Conservation (phyloP, 92 coral and sea anemone species). For the Palythoa caribaeorum region DNA sequence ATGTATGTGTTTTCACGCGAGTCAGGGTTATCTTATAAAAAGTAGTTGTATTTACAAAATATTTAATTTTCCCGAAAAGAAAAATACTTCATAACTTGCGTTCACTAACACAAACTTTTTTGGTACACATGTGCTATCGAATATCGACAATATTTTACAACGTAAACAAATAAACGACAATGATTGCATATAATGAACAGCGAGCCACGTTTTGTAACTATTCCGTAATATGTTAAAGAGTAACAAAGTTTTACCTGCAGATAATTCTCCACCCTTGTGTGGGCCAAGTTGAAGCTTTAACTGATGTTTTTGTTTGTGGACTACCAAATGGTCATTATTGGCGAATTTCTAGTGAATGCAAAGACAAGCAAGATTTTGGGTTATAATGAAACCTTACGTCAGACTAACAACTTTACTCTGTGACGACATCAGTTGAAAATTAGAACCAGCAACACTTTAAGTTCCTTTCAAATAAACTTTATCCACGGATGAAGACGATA, state of each 20-base stretch:
- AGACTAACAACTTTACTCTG: constrained; percentile 69
- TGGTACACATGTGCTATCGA: background rate
- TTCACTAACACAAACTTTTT: background rate
- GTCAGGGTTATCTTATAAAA: background rate
- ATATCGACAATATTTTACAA: background rate
- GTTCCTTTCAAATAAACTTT: constrained; percentile 78
- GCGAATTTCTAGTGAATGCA: constrained; percentile 87
- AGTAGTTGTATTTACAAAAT: background rate
- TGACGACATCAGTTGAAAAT: constrained; percentile 99
- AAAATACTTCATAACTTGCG: background rate
- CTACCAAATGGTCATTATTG: constrained; percentile 96
- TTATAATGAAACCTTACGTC: constrained; percentile 92
- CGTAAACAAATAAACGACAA: background rate
- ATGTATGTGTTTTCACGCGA: no score
- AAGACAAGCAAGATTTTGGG: constrained; percentile 46
- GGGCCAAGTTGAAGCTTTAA: constrained; percentile 85
- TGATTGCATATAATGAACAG: background rate
- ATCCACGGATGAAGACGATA: constrained; percentile 62
- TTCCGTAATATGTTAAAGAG: background rate
- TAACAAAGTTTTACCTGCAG: constrained; percentile 49
- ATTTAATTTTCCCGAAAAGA: background rate
- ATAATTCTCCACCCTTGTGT: constrained; percentile 76
- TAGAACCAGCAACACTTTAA: constrained; percentile 79
- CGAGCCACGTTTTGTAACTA: background rate
- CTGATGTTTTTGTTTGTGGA: constrained; percentile 98